Base-by-base conservation (phyloP, 2,888 invertebrate genomes). In the Ypsolopha sequella region DNA sequence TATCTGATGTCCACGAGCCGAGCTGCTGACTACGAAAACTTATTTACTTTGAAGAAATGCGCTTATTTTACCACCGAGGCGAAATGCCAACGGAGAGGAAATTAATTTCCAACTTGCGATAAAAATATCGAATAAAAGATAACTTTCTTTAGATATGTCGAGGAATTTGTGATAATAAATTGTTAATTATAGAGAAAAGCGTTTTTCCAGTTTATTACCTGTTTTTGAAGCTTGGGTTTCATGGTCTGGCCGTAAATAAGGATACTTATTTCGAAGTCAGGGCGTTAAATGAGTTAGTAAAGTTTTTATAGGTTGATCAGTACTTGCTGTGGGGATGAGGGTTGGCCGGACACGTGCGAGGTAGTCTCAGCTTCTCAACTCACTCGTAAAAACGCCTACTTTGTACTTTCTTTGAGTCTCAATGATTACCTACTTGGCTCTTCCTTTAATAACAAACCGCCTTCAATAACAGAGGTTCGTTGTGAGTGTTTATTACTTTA, bases 271-370 rank as follows among this genome's bases (percentile, higher is more conserved):
- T 72, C 67, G 69, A 68, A 73, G 72, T 64, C 68, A 66, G 66
- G 72, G 64, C 73, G 71, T 76, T 71, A 72, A 73, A 73, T 68
- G 67, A 67, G 74, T 73, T 71, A 76, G 72, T 78, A 74, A 79
- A 76, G 68, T 76, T 76, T 80, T 79, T 79, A 80, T 72, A 60
- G 62, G 64, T 62, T 64, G 67, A 71, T 71, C 65, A 65, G 64
- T 60, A 62, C 60, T 55, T 60, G 55, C 24, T 24, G 24, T 24
- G 24, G 24, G 24, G 24, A 24, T 3, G 24, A 24, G 24, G 24
- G 24, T 24, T 24, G 2, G 2, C 24, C 24, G 24, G 54, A 55
- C 52, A 58, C 59, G 60, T 57, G 63, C 58, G 64, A 58, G 61
- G 24, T 24, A 24, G 24, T 3, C 24, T 24, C 24, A 24, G 4